Evolutionary conservation across 2,888 invertebrate species (phyloP).

Genomic region (Drosophila yooni): DNA sequence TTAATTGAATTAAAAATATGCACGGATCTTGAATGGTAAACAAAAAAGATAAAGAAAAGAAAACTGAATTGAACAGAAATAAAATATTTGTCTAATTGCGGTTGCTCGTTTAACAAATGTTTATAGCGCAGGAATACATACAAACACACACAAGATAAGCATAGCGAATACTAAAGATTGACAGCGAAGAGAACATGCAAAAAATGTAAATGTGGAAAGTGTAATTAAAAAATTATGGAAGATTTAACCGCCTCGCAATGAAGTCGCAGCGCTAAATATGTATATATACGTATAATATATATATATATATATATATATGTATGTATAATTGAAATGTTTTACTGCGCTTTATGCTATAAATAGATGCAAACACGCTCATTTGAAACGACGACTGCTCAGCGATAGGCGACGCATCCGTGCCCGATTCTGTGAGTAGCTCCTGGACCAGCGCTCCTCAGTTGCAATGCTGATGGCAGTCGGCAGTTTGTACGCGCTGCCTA

Average conservation of each 20-base stretch:
- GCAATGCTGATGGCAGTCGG: constrained; percentile 42
- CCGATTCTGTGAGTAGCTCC: constrained; percentile 84
- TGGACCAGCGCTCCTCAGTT: constrained; percentile 63
- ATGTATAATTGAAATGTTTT: constrained; percentile 59
- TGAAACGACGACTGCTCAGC: constrained; percentile 65
- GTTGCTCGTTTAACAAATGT: constrained; percentile 65
- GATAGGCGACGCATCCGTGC: constrained; percentile 81
- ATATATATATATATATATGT: constrained; percentile 44
- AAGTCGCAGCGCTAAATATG: constrained; percentile 43
- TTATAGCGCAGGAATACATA: constrained; percentile 40
- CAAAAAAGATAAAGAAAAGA: background rate
- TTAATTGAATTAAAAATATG: constrained; percentile 62
- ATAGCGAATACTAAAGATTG: constrained; percentile 50
- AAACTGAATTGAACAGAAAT: constrained; percentile 20
- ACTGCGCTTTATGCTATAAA: constrained; percentile 43
- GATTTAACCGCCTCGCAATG: constrained; percentile 65
- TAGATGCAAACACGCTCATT: constrained; percentile 42
- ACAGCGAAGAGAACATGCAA: constrained; percentile 45
- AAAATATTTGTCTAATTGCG: constrained; percentile 60
- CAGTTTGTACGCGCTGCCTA: constrained; percentile 66
- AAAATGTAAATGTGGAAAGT: constrained; percentile 45
- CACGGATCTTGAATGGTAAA: constrained; percentile 33
- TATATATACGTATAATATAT: constrained; percentile 37
- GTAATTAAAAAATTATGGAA: constrained; percentile 65
- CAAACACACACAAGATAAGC: constrained; percentile 33